These are phyloP conservation scores for Tricholauxania praeusta DNA, from an alignment of 2,888 invertebrate genomes.

Conservation along the genomic window DNA sequence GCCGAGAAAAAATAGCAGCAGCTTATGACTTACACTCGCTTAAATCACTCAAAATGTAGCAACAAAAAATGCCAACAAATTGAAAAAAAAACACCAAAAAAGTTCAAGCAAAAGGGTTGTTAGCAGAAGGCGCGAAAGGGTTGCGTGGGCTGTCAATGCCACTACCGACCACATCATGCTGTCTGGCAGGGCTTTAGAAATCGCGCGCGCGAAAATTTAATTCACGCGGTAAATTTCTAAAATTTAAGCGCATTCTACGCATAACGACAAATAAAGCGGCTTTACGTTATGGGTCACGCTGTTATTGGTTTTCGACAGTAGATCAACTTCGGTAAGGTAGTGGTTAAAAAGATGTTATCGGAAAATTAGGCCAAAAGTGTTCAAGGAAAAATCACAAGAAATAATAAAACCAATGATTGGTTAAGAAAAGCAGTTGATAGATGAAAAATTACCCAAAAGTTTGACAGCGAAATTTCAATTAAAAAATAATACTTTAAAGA, in stretches of 20 bases:
- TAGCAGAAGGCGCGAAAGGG: background rate
- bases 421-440: too few relatives aligned
- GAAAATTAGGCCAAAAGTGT: too few relatives aligned
- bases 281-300: conserved; percentile 39
- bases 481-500: too few relatives aligned
- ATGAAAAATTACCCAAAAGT: too few relatives aligned
- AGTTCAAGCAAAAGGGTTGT: conserved; percentile 8
- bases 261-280: conserved; percentile 40
- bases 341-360: too few relatives aligned
- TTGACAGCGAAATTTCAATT: too few relatives aligned
- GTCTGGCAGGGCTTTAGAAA: background rate
- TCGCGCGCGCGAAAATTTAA: conserved; percentile 56
- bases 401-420: too few relatives aligned
- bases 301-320: background rate
- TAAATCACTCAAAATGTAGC: conserved; percentile 1
- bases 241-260: conserved; percentile 11
- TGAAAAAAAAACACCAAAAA: too few relatives aligned
- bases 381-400: too few relatives aligned
- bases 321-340: too few relatives aligned
- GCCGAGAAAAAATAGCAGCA: conserved; percentile 6
- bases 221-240: conserved; percentile 55
- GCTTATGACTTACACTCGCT: conserved; percentile 1
- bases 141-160: background rate
- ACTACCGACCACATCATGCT: background rate
- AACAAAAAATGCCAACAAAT: too few relatives aligned